Base-by-base conservation (phyloP, 1,140 invertebrate genomes). In the Elysia chlorotica region DNA sequence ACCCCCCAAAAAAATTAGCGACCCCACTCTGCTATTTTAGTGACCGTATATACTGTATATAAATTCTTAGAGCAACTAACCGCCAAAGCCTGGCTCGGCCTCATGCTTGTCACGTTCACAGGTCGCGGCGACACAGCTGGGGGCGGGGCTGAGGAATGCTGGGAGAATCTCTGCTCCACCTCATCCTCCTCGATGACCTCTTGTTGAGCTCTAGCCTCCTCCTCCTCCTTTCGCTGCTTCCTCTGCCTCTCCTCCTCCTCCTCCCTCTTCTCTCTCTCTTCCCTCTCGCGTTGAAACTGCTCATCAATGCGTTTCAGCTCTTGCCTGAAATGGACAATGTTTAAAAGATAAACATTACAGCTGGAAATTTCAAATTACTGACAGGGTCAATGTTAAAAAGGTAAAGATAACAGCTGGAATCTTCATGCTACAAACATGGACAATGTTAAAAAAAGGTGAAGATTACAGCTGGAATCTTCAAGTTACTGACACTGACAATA, bases 271-370 rank as follows among this genome's bases (percentile, higher is more conserved):
- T 48, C 62, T 57, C 57, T 31, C 30, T 57, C 63, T 30, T n/a
- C 33, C 31, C 57, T 53, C 37, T 57, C 63, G 10, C 25, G 21
- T 25, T 69, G 53, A 33, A 73, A 54, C 41, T 77, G 73, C 41
- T 69, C 59, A 25, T 77, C 74, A 31, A 57, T 38, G 4, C 69
- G 53, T n/a, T 70, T 41, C 30, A 68, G 70, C 63, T 73, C 71
- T 35, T 75, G 54, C 38, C 70, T 74, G 38, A 25, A 69, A 35
- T 28, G 0, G 67, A 41, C 35, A 53, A 38, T 5, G n/a, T n/a
- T n/a, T n/a, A n/a, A n/a, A n/a, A n/a, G n/a, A 19, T 28, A 1
- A 30, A 65, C n/a, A 65, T 14, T 48, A 48, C 41, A 48, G 10
- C 41, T 14, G 41, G 41, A 48, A n/a, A 48, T 48, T n/a, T n/a